phyloP scores from a whole-genome alignment of 2,888 invertebrate species.

The Leucophenga montana region DNA sequence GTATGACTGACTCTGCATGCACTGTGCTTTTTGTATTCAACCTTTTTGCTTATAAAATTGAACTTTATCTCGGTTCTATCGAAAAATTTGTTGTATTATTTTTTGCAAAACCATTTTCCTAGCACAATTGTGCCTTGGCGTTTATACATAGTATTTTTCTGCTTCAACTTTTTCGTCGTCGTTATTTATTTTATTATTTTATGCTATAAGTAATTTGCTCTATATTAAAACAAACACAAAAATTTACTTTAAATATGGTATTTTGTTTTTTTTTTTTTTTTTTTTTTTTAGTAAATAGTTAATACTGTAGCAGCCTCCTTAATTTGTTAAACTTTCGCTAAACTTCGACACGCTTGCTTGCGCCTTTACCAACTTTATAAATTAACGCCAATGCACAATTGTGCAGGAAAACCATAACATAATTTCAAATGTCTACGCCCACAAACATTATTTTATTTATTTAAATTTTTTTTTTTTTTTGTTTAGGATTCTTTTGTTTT shows the following conservation, averaged over 20 bases:
- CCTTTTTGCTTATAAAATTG: constrained; percentile 42
- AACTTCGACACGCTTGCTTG: constrained; percentile 22
- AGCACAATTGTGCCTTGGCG: background rate
- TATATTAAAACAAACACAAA: constrained; percentile 47
- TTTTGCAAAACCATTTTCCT: constrained; percentile 43
- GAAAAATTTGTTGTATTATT: constrained; percentile 35
- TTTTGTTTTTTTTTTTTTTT: constrained; percentile 8
- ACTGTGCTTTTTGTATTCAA: no score
- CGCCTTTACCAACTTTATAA: constrained; percentile 16
- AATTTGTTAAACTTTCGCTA: constrained; percentile 33
- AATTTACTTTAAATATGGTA: constrained; percentile 24
- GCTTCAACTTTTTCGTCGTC: background rate
- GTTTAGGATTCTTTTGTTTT: no score
- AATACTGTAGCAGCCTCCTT: constrained; percentile 71
- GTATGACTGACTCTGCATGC: no score
- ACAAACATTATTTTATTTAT: constrained; percentile 12
- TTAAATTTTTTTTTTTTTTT: constrained; percentile 30
- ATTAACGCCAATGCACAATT: background rate
- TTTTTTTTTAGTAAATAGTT: constrained; percentile 42
- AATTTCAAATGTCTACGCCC: constrained; percentile 21
- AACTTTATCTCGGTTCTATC: constrained; percentile 58
- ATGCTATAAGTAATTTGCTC: no score
- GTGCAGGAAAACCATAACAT: constrained; percentile 28
- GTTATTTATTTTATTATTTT: constrained; percentile 9
- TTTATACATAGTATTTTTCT: background rate